Evolutionary conservation across 2,113 vertebrate genomes (phyloP), one percentile per base, ranked within the genome.

Genomic region (Girardinichthys multiradiatus): DNA sequence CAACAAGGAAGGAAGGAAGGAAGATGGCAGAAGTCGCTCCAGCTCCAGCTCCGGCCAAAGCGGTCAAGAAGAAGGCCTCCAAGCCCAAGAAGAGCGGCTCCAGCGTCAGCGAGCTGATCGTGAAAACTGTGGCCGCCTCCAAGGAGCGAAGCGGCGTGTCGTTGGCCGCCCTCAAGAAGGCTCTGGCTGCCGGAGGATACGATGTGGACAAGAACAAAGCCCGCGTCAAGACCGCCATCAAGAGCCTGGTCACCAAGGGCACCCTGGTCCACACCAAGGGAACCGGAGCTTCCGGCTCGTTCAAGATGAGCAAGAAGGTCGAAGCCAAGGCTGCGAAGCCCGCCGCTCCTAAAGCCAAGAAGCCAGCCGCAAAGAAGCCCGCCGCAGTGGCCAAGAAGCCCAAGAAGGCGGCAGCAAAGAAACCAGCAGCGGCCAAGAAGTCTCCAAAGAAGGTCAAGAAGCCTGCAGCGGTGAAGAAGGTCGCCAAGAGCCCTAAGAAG

Each of bases 11-110:
- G 64, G 4, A 9, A 9, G 11, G 12, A 2, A 39, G 0, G 14
- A 70, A 21, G 3, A 87, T 85, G 86, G 73, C 74, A 77, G 86
- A 87, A 75, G 79, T 66, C 5, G 79, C 72, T 2, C 80, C 80
- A 27, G 58, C 48, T 51, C 42, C 42, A 45, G 59, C 77, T 19
- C 51, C 74, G 21, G 67, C 82, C 0, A 82, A 82, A 37, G 59
- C 79, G 0, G 26, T 72, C 1, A 77, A 72, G 39, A 82, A 76
- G 33, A 84, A 80, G 73, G 24, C 3, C 1, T 4, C 77, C 1
- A 79, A 71, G 28, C 35, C 59, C 2, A 78, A 66, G 28, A 74
- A 83, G 63, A 26, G 21, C 11, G 79, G 78, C 0, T 68, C 76
- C 1, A 79, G 64, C 19, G 45, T 85, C 61, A 39, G 67, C 1